Conservation (phyloP, 2,797 vertebrate genomes). For the Eutrigla gurnardus region DNA sequence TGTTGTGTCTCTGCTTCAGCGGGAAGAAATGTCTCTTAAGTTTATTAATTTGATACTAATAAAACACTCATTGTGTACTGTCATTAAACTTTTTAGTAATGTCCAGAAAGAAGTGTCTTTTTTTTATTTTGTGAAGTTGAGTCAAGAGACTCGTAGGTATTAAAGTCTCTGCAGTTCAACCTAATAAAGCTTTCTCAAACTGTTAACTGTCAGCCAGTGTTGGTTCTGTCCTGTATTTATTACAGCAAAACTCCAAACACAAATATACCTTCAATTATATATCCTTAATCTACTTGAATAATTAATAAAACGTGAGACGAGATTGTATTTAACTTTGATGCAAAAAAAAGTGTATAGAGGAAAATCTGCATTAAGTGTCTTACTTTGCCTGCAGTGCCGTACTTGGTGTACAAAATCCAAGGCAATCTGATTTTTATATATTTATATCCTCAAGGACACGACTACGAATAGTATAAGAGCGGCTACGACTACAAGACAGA, state of each 20-base stretch:
- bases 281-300: too few species aligned
- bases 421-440: too few species aligned
- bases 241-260: not conserved
- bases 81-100: constrained; percentile 38
- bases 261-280: not conserved
- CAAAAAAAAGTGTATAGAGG: too few species aligned
- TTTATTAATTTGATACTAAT: constrained; percentile 73
- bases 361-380: too few species aligned
- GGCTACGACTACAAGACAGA: not conserved
- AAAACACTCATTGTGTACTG: constrained; percentile 49
- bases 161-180: constrained; percentile 27
- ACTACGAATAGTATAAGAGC: not conserved
- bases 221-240: not conserved
- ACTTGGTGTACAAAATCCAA: too few species aligned
- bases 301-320: too few species aligned
- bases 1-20: constrained; percentile 31
- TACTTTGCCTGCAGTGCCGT: too few species aligned
- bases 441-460: too few species aligned
- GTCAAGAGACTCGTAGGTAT: not conserved
- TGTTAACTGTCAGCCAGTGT: not conserved
- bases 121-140: constrained; percentile 36
- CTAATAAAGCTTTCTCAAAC: constrained; percentile 54
- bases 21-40: constrained; percentile 42
- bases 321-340: too few species aligned
- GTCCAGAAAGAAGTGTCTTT: constrained; percentile 21